Base-by-base conservation (phyloP, 1,140 invertebrate species). In the Drosophila auraria region DNA sequence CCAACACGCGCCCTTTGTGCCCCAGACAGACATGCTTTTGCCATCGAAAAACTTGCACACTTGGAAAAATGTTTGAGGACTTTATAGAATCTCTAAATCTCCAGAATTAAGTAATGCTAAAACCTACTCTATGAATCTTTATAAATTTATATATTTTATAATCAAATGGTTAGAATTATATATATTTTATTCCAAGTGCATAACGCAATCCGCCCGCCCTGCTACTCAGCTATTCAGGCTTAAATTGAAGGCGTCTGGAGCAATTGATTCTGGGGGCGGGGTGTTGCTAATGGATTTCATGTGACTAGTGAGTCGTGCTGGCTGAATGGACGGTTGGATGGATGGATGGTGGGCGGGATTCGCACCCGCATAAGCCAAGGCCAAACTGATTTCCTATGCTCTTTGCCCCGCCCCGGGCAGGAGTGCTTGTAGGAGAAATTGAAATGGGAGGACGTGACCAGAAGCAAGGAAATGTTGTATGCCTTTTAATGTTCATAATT, bases 221-320 rank as follows among this genome's bases (percentile, higher is more conserved):
- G 40, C 38, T 23, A 42, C 54, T 59, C 27, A 78, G 59, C 76
- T 57, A 79, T 79, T 71, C 75, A 40, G 49, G 53, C 73, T 40
- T 38, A 54, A 79, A 50, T 49, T 70, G 47, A 15, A 73, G 68
- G 68, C 68, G 68, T 72, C 70, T 78, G 56, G 2, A 25, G 45
- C 36, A 62, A 59, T 73, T 78, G 66, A 62, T 51, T 69, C 27
- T 1, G 73, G n/a, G 30, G 62, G 54, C 36, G 57, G 66, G 47
- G 54, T 61, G 54, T 20, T 51, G 75, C 73, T 77, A 77, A 77
- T 77, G 74, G 74, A 77, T 77, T 77, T 54, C 73, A 77, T 77
- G 73, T 68, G 74, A 59, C 74, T 77, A 77, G 74, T 77, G 54
- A 60, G 49, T 66, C 73, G 53, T 77, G 73, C 33, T 40, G 14